Evolutionary conservation across 1,140 invertebrate species (phyloP).

Genomic region (Trachymyrmex septentrionalis): DNA sequence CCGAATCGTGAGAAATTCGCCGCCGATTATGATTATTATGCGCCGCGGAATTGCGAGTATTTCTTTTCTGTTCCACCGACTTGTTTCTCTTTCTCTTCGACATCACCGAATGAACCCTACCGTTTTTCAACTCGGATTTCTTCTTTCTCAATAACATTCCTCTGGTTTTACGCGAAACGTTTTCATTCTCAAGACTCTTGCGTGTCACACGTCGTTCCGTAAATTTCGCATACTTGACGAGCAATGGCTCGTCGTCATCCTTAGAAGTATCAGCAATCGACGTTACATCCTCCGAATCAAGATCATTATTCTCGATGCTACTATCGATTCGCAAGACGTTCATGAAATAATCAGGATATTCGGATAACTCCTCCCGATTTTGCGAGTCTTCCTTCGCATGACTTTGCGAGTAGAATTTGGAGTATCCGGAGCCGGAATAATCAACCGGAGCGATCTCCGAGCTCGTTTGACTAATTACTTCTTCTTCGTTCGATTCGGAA

Average conservation of each 20-base stretch:
- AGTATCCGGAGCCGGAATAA: slow-evolving; percentile 33
- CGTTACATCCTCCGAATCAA: slow-evolving; percentile 16
- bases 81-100: not conserved
- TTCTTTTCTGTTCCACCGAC: not conserved
- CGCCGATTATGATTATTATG: not conserved
- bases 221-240: not conserved
- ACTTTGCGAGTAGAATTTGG: not conserved
- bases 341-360: slow-evolving; percentile 36
- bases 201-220: not conserved
- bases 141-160: not conserved
- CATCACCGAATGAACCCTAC: too few relatives aligned
- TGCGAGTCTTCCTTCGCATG: not conserved
- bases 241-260: not conserved
- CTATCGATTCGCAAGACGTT: slow-evolving; percentile 20
- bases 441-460: slow-evolving; percentile 15
- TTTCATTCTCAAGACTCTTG: slow-evolving; percentile 7
- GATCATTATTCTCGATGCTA: slow-evolving; percentile 6
- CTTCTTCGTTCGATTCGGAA: slow-evolving; percentile 4
- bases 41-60: not conserved
- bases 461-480: not conserved
- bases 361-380: slow-evolving; percentile 15
- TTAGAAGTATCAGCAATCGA: not conserved
- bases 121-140: not conserved
- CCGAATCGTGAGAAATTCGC: not conserved
- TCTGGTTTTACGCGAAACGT: too few relatives aligned